Base-by-base conservation (phyloP, 2,888 invertebrate genomes). In the Busseola fusca region DNA sequence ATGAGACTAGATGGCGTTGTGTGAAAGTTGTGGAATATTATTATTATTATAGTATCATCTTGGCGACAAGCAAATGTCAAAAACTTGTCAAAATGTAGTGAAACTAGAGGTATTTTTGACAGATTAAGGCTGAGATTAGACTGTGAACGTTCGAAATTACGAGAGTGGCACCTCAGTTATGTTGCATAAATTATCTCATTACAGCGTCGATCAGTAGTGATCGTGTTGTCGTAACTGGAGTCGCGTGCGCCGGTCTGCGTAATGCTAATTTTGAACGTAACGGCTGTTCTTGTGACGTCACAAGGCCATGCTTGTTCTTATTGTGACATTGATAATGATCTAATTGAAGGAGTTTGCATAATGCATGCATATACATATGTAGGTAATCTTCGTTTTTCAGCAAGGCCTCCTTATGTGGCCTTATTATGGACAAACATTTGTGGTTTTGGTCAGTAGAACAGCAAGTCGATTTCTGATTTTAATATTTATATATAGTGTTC, bases 191-290 rank as follows among this genome's bases (percentile, higher is more conserved):
- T 69, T 69, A 72, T 69, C 59, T 76, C 48, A 76, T 80, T 76
- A 76, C 58, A 50, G 48, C 48, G 30, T 54, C 72, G 66, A 73
- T 76, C 56, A 45, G 63, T 67, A 57, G 27, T 67, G 64, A 66
- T 75, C 63, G 64, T 64, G 64, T 34, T 77, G 42, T 75, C 64
- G 78, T 70, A 83, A 80, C 66, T 12, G 34, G 56, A 63, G 70
- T 60, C 78, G 83, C 81, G 78, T 78, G 74, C 69, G 73, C 64
- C 54, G 40, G 60, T 64, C 69, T 57, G 62, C 72, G 59, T 73
- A 73, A 77, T 80, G 72, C 52, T 63, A 82, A 82, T 74, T 64
- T 69, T 65, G 68, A 64, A 27, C 69, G 64, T 74, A 59, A 59
- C 62, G 45, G 52, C 21, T 50, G 60, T 64, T 3, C 54, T 65